Evolutionary conservation across 2,888 invertebrate species (phyloP).

Genomic region (Drosophila pegasa): DNA sequence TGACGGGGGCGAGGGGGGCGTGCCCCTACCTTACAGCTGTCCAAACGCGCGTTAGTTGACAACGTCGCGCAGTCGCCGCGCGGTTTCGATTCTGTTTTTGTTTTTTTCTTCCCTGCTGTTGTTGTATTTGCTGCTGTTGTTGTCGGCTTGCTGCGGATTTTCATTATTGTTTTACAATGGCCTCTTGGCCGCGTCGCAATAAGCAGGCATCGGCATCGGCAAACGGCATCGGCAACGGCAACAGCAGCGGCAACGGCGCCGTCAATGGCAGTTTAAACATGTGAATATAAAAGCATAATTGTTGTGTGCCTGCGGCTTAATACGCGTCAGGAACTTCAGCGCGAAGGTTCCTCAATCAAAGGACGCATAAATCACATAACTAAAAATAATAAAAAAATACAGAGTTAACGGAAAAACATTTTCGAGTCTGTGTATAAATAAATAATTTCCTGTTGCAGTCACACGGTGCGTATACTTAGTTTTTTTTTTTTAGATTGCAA

Average conservation of each 20-base stretch:
- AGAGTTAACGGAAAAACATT: slow-evolving; percentile 18
- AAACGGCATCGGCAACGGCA: slow-evolving; percentile 14
- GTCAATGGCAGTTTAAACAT: slow-evolving; percentile 32
- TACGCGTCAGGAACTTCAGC: slow-evolving; percentile 65
- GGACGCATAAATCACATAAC: slow-evolving; percentile 6
- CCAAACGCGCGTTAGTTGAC: slow-evolving; percentile 22
- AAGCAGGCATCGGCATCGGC: slow-evolving; percentile 58
- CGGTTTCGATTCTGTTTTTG: slow-evolving; percentile 24
- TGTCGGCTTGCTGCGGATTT: slow-evolving; percentile 51
- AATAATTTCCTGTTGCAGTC: slow-evolving; percentile 41
- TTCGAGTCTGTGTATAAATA: slow-evolving; percentile 18
- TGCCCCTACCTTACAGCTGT: slow-evolving; percentile 14
- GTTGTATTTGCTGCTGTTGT: slow-evolving; percentile 37
- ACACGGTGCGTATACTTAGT: slow-evolving; percentile 53
- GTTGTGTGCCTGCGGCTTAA: slow-evolving; percentile 64
- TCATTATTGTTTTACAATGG: slow-evolving; percentile 70
- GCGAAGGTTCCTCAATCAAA: slow-evolving; percentile 48
- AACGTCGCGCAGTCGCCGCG: slow-evolving; percentile 65
- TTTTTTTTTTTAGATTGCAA: not conserved
- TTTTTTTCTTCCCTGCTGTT: slow-evolving; percentile 18
- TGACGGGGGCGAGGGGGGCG: not conserved
- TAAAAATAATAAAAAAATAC: not conserved
- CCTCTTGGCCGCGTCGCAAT: slow-evolving; percentile 66
- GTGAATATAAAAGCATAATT: slow-evolving; percentile 75
- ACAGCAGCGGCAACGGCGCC: slow-evolving; percentile 11